These are phyloP conservation scores for Conger conger DNA, from an alignment of 2,113 vertebrate species.

Conservation along the genomic window DNA sequence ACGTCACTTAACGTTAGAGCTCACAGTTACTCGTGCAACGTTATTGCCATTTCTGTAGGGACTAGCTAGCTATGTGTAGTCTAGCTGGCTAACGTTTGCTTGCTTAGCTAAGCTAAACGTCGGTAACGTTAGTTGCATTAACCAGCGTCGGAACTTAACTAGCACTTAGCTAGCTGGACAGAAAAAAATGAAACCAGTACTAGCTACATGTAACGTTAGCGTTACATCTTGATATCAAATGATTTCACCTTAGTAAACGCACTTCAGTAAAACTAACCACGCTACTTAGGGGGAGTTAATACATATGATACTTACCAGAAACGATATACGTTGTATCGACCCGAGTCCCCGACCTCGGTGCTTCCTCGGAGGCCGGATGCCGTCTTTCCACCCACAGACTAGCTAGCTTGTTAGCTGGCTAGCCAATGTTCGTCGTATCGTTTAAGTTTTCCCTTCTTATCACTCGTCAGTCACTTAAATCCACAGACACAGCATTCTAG, in stretches of 20 bases:
- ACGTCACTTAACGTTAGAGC: not conserved
- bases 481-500: not conserved
- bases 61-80: too few relatives aligned
- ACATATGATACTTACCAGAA: not conserved
- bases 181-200: not conserved
- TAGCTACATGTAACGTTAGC: too few relatives aligned
- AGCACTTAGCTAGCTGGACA: not conserved
- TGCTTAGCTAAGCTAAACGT: not conserved
- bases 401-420: not conserved
- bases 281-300: not conserved
- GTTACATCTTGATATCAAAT: not conserved
- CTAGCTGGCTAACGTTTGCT: not conserved
- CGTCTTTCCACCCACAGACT: slow-evolving; percentile 3
- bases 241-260: not conserved
- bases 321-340: not conserved
- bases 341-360: slow-evolving; percentile 8
- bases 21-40: too few relatives aligned
- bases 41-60: too few relatives aligned
- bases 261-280: not conserved
- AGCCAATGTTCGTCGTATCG: not conserved
- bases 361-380: slow-evolving; percentile 14
- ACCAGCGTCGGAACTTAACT: not conserved
- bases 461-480: slow-evolving; percentile 10
- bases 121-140: not conserved
- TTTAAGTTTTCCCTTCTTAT: not conserved